These are phyloP conservation scores for Nomada lathburiana DNA, from an alignment of 2,888 invertebrate species.

Conservation along the genomic window DNA sequence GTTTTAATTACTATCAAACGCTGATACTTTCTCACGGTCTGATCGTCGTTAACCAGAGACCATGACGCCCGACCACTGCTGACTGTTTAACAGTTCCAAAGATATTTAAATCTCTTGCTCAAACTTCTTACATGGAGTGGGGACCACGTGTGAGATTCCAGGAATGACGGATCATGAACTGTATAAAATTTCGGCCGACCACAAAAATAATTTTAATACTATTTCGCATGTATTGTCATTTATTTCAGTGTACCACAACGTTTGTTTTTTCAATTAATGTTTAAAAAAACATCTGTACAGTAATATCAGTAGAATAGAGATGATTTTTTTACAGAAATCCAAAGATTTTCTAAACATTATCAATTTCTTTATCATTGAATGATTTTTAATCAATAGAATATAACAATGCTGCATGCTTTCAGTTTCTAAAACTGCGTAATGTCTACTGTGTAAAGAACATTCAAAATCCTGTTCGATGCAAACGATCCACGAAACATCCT, in stretches of 20 bases:
- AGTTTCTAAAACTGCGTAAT: background rate
- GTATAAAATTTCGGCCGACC: conserved; percentile 23
- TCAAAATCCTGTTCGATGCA: background rate
- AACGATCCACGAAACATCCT: background rate
- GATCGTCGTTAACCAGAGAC: conserved; percentile 38
- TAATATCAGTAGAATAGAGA: too few relatives aligned
- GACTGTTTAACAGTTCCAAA: conserved; percentile 58
- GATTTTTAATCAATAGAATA: background rate
- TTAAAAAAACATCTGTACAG: too few relatives aligned
- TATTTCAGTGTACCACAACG: background rate
- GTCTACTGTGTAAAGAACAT: background rate
- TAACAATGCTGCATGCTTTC: background rate
- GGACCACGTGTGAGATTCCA: conserved; percentile 33
- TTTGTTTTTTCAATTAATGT: background rate
- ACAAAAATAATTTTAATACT: background rate
- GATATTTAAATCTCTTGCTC: conserved; percentile 61
- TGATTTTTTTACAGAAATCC: too few relatives aligned
- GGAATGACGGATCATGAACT: conserved; percentile 22
- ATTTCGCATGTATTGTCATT: background rate
- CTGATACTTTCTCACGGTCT: conserved; percentile 40
- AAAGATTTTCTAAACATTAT: too few relatives aligned
- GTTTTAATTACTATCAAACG: conserved; percentile 16
- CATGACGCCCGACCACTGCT: conserved; percentile 45
- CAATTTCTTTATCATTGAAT: background rate
- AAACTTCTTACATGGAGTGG: conserved; percentile 51